Conservation (phyloP, 1,140 invertebrate genomes). For the Leptinotarsa undecemlineata region DNA sequence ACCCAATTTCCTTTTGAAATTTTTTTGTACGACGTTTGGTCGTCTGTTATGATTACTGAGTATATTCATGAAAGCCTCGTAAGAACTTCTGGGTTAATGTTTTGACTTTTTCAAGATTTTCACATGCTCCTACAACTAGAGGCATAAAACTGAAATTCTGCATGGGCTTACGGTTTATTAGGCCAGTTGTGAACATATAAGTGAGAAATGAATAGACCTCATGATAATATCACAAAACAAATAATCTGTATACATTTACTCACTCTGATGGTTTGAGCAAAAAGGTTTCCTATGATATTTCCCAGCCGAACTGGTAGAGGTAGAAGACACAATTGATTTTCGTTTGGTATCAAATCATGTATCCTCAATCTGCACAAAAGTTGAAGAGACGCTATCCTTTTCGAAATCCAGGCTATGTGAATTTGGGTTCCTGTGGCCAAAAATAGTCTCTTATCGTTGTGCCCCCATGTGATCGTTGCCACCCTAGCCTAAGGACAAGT, state of each 20-base stretch:
- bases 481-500: conserved; percentile 71
- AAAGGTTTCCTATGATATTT: conserved; percentile 83
- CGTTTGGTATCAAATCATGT: conserved; percentile 63
- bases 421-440: conserved; percentile 86
- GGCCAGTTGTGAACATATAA: too few relatives aligned
- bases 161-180: too few relatives aligned
- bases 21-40: too few relatives aligned
- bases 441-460: conserved; percentile 93
- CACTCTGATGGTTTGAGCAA: conserved; percentile 94
- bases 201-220: too few relatives aligned
- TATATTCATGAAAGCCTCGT: too few relatives aligned
- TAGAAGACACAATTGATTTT: conserved; percentile 67
- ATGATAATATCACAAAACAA: not conserved
- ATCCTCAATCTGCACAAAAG: conserved; percentile 79
- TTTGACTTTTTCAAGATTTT: too few relatives aligned
- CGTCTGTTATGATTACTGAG: too few relatives aligned
- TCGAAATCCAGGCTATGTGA: conserved; percentile 91
- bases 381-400: conserved; percentile 86
- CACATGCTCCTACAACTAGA: too few relatives aligned
- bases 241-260: conserved; percentile 41
- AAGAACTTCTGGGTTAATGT: too few relatives aligned
- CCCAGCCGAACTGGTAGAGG: conserved; percentile 85
- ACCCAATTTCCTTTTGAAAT: too few relatives aligned
- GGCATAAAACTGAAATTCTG: too few relatives aligned
- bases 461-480: conserved; percentile 95